Evolutionary conservation across 2,888 invertebrate genomes (phyloP).

Genomic region (Cephus sareptanus): DNA sequence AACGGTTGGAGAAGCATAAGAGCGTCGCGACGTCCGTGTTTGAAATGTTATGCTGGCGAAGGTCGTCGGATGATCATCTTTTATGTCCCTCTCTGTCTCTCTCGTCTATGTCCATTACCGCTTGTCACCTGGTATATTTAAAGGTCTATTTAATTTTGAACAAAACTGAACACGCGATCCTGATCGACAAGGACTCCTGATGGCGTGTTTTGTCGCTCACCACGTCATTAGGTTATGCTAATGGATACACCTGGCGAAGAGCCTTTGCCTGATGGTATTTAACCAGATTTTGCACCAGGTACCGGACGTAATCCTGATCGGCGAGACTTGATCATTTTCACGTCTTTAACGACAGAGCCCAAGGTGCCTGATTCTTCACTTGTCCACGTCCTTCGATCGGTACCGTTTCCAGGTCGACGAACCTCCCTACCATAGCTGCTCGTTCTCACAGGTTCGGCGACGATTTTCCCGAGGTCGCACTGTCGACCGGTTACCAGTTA

Average conservation of each 20-base stretch:
- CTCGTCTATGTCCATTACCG: background rate
- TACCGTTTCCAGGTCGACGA: background rate
- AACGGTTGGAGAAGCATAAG: background rate
- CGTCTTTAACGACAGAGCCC: background rate
- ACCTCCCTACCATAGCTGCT: background rate
- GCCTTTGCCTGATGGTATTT: background rate
- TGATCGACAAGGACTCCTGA: background rate
- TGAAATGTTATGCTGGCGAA: background rate
- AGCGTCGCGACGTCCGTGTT: background rate
- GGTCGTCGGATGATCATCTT: slow-evolving; percentile 14
- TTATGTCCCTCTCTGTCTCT: slow-evolving; percentile 17
- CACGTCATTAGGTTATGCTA: slow-evolving; percentile 59
- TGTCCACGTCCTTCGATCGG: background rate
- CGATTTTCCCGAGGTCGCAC: background rate
- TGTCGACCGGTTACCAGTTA: background rate
- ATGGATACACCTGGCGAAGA: slow-evolving; percentile 53
- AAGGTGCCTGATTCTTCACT: background rate
- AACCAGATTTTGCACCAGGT: background rate
- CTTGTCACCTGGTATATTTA: background rate
- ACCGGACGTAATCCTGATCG: background rate
- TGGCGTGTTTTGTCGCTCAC: slow-evolving; percentile 47
- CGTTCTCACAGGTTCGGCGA: slow-evolving; percentile 6
- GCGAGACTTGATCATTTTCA: background rate
- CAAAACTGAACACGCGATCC: background rate
- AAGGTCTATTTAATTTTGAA: slow-evolving; percentile 14